These are phyloP conservation scores for Drosophila kurseongensis DNA, from an alignment of 1,140 invertebrate genomes.

Conservation along the genomic window DNA sequence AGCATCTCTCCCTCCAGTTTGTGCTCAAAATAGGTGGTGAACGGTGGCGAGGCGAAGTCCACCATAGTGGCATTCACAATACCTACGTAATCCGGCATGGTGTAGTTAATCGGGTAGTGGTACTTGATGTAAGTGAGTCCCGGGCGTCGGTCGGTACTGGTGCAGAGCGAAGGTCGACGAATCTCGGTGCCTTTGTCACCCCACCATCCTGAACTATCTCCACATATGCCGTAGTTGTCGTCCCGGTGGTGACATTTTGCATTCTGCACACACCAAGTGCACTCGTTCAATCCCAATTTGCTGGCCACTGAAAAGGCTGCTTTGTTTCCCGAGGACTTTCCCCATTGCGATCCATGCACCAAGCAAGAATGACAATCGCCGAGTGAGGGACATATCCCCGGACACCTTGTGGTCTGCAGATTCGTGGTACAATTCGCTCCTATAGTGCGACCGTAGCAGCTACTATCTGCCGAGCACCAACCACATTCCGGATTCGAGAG, in stretches of 20 bases:
- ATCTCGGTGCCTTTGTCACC: slow-evolving; percentile 92
- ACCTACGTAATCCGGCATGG: slow-evolving; percentile 93
- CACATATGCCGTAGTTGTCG: slow-evolving; percentile 93
- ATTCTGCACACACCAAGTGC: slow-evolving; percentile 97
- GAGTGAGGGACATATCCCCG: slow-evolving; percentile 94
- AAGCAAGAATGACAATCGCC: slow-evolving; percentile 95
- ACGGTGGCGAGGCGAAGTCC: slow-evolving; percentile 89
- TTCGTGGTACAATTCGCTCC: slow-evolving; percentile 95
- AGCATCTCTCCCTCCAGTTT: slow-evolving; percentile 89
- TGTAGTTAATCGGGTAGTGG: slow-evolving; percentile 92
- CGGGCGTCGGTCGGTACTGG: slow-evolving; percentile 91
- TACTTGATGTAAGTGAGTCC: slow-evolving; percentile 96
- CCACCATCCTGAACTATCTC: slow-evolving; percentile 95
- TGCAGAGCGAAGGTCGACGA: slow-evolving; percentile 91
- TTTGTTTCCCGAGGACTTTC: slow-evolving; percentile 69
- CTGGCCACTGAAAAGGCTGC: slow-evolving; percentile 89
- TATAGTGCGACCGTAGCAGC: slow-evolving; percentile 92
- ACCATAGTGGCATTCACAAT: slow-evolving; percentile 94
- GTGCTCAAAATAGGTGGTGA: slow-evolving; percentile 88
- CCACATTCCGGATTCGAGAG: slow-evolving; percentile 96
- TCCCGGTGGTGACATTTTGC: slow-evolving; percentile 94
- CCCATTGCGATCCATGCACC: slow-evolving; percentile 87
- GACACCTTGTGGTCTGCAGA: slow-evolving; percentile 93
- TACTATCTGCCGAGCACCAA: slow-evolving; percentile 94
- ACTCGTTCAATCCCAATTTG: slow-evolving; percentile 91